phyloP scores from a whole-genome alignment of 2,797 vertebrate genomes.

The Champsocephalus esox region DNA sequence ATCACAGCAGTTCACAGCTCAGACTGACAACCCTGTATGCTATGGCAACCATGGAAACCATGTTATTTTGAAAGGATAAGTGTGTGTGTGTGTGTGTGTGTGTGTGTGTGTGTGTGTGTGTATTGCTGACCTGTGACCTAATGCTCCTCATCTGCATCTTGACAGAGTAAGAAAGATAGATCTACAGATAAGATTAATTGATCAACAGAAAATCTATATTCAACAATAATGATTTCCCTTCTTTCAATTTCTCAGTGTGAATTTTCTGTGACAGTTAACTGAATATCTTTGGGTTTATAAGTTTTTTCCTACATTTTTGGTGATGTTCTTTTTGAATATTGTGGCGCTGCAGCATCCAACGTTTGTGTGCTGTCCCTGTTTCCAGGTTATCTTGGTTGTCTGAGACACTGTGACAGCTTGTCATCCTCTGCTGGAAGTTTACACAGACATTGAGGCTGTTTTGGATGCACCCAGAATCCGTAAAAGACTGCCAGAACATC shows the following conservation, averaged over 20 bases:
- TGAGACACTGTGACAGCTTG: slow-evolving; percentile 61
- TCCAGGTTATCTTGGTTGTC: slow-evolving; percentile 40
- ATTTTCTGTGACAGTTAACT: neutral
- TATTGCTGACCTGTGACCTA: slow-evolving; percentile 4
- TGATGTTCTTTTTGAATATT: slow-evolving; percentile 12
- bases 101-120: slow-evolving; percentile 1
- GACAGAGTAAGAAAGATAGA: neutral
- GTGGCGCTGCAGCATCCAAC: slow-evolving; percentile 15
- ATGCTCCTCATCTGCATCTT: slow-evolving; percentile 9
- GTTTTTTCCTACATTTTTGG: neutral
- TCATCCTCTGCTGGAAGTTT: slow-evolving; percentile 70
- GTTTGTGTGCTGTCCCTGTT: slow-evolving; percentile 44
- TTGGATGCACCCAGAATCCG: slow-evolving; percentile 48
- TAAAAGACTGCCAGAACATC: slow-evolving; percentile 39
- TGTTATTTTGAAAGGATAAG: no score
- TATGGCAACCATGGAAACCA: no score
- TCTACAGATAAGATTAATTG: neutral
- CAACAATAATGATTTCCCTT: neutral
- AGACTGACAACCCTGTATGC: no score
- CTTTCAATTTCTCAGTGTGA: neutral
- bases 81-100: neutral
- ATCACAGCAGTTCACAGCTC: no score
- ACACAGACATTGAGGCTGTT: slow-evolving; percentile 52
- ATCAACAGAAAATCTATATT: neutral
- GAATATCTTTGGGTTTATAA: neutral